These are phyloP conservation scores for Mixornis gularis DNA, from an alignment of 2,113 vertebrate species.

Conservation along the genomic window DNA sequence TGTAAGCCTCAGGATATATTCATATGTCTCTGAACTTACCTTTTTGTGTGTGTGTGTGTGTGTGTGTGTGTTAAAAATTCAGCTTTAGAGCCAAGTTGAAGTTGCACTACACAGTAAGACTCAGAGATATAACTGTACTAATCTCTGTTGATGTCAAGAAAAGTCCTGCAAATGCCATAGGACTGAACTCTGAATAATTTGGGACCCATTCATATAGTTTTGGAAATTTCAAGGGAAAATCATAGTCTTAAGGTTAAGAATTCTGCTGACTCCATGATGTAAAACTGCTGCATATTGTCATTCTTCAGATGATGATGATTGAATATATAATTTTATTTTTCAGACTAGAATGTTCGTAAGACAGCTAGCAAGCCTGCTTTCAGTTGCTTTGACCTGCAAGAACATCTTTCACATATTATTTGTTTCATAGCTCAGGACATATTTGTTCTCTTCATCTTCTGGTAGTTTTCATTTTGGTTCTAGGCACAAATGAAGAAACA, in stretches of 20 bases:
- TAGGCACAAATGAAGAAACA: neutral
- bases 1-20: neutral
- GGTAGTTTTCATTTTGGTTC: neutral
- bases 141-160: neutral
- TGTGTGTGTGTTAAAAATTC: neutral
- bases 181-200: neutral
- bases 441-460: neutral
- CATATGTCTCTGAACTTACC: neutral
- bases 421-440: neutral
- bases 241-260: neutral
- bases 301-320: neutral
- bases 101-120: neutral
- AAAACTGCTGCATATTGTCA: neutral
- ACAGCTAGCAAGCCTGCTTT: neutral
- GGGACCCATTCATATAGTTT: neutral
- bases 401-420: neutral
- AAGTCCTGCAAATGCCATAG: neutral
- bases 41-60: neutral
- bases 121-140: neutral
- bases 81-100: neutral
- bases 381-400: neutral
- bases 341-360: neutral
- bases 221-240: neutral
- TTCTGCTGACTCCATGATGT: neutral
- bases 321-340: neutral